These are phyloP conservation scores for Drosophila fulvimacula DNA, from an alignment of 2,888 invertebrate genomes.

Conservation along the genomic window DNA sequence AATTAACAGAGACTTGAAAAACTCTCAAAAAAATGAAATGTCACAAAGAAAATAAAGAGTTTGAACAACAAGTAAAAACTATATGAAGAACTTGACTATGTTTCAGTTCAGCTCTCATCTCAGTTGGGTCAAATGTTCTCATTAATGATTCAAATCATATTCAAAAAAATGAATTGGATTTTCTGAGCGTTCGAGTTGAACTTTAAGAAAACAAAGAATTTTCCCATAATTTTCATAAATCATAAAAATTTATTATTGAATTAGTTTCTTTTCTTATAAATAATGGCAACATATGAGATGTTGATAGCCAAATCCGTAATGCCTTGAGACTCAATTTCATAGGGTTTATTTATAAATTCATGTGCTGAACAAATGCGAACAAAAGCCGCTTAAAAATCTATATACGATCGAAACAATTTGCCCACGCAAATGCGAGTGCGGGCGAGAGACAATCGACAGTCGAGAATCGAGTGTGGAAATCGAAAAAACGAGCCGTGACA, in stretches of 20 bases:
- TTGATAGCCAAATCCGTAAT: conserved; percentile 12
- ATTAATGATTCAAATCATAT: no score
- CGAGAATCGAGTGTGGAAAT: conserved; percentile 53
- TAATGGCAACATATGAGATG: conserved; percentile 5
- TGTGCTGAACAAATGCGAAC: conserved; percentile 42
- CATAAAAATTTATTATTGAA: not conserved
- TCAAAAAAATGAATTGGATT: no score
- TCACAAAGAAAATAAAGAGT: no score
- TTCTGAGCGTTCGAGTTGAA: no score
- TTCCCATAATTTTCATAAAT: not conserved
- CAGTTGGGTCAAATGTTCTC: no score
- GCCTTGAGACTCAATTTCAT: conserved; percentile 56
- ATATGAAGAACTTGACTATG: no score
- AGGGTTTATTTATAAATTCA: conserved; percentile 49
- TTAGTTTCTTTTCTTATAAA: not conserved
- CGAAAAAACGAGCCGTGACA: conserved; percentile 71
- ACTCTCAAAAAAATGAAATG: no score
- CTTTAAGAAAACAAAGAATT: not conserved
- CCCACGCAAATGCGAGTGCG: conserved; percentile 67
- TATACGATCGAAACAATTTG: conserved; percentile 66
- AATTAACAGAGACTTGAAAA: no score
- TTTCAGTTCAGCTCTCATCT: no score
- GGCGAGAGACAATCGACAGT: conserved; percentile 23
- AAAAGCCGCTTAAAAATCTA: conserved; percentile 68
- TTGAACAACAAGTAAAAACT: no score